Evolutionary conservation across 2,113 vertebrate genomes (phyloP), one percentile per base, ranked within the genome.

Genomic region (Lasiurus cinereus): DNA sequence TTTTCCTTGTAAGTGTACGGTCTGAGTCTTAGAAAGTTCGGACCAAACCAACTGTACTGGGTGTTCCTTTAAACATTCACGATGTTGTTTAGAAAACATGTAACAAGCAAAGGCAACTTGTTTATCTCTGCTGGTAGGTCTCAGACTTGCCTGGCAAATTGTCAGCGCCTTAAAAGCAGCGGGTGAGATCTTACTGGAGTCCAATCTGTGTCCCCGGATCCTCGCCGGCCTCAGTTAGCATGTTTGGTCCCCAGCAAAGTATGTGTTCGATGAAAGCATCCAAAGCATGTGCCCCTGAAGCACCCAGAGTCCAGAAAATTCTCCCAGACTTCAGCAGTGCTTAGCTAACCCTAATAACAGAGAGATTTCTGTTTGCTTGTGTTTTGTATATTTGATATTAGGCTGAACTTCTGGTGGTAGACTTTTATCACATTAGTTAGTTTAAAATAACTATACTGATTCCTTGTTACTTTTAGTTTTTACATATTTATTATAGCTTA

Each of bases 11-110:
- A 84, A 88, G n/a, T 94, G 18, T 96, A 72, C 96, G 97, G 87
- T 91, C 92, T 96, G 92, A 96, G 77, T 96, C 94, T 96, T 97
- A 96, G 86, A 88, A 97, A 96, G 82, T 78, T 96, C 79, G 87
- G 54, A 96, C 97, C 97, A 97, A 95, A 96, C 87, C 89, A 72
- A 69, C 67, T 64, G 54, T 90, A 85, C 86, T 93, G 54, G 79
- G 14, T 91, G 69, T 96, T 97, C 90, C 73, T 96, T 39, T 96
- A 77, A 96, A 95, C 83, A 79, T 64, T 6, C 43, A 50, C 66
- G 88, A n/a, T 88, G 76, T 21, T 91, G 70, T 94, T 94, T 94
- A 72, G 69, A 83, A 97, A 95, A 92, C 59, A 82, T 85, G 84
- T 77, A 82, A n/a, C 77, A 72, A 69, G n/a, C 84, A 79, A 50